phyloP scores from a whole-genome alignment of 2,797 vertebrate genomes.

The Channallabes apus region DNA sequence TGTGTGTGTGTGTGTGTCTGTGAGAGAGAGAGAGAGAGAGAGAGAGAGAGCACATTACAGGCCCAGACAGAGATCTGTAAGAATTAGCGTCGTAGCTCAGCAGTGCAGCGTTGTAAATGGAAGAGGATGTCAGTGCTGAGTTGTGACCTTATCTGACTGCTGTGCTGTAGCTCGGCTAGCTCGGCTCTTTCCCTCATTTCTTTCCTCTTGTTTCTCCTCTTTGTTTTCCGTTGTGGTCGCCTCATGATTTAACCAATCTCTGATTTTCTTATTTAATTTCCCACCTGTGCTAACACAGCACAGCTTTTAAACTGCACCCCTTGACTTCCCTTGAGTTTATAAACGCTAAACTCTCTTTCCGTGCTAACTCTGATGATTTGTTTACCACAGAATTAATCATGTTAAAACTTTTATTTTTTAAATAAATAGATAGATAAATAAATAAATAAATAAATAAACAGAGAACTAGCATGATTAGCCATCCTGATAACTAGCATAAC shows the following conservation, averaged over 20 bases:
- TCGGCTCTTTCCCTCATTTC: not conserved
- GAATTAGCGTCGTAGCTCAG: conserved; percentile 49
- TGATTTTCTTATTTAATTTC: not conserved
- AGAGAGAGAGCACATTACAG: conserved; percentile 45
- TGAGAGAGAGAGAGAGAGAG: conserved; percentile 1
- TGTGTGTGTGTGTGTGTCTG: conserved; percentile 26
- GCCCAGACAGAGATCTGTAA: conserved; percentile 56
- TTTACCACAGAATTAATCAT: not conserved
- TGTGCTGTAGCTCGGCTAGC: not conserved
- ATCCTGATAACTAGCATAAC: not conserved
- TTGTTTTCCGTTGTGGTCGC: not conserved
- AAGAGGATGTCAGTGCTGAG: conserved; percentile 40
- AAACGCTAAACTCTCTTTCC: not conserved
- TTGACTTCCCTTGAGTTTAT: not conserved
- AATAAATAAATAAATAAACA: not conserved
- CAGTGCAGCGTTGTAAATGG: conserved; percentile 46
- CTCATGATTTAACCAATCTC: not conserved
- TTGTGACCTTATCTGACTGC: conserved; percentile 58
- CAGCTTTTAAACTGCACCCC: not conserved
- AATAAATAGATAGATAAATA: not conserved
- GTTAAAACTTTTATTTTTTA: not conserved
- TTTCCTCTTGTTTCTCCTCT: not conserved
- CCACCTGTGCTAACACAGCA: not conserved
- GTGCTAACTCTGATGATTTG: not conserved
- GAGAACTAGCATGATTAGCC: too few relatives aligned